These are phyloP conservation scores for Zaprionus kolodkinae DNA, from an alignment of 1,140 invertebrate species.

Conservation along the genomic window DNA sequence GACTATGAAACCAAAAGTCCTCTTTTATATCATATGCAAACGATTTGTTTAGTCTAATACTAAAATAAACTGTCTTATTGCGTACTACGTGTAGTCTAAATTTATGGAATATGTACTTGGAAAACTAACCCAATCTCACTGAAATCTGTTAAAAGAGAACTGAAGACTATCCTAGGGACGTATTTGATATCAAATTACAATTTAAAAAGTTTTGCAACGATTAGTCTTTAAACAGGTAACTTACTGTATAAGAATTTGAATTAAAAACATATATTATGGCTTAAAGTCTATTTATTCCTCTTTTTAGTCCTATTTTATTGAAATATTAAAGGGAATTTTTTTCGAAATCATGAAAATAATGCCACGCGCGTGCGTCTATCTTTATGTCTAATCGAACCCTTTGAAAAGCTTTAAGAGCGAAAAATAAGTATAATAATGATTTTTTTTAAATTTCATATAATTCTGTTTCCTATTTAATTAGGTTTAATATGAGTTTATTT, in stretches of 20 bases:
- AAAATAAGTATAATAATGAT: not conserved
- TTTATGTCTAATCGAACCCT: too few relatives aligned
- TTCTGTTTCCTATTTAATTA: not conserved
- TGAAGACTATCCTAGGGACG: too few relatives aligned
- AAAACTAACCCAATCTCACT: not conserved
- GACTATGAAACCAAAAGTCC: not conserved
- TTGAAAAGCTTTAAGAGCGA: too few relatives aligned
- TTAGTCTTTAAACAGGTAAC: too few relatives aligned
- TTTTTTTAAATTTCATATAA: not conserved
- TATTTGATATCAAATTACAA: too few relatives aligned
- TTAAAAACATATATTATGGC: too few relatives aligned
- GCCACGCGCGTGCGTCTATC: not conserved
- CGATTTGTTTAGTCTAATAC: not conserved
- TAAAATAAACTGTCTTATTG: not conserved
- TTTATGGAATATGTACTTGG: too few relatives aligned
- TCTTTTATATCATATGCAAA: not conserved
- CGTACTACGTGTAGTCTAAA: not conserved
- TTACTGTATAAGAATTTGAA: too few relatives aligned
- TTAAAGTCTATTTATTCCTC: too few relatives aligned
- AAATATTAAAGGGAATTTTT: not conserved
- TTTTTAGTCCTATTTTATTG: not conserved
- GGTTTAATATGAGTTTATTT: too few relatives aligned
- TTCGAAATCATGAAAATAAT: not conserved
- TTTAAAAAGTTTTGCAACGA: too few relatives aligned
- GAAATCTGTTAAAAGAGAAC: not conserved